A percentile compares a stretch with the other conserved stretches of the same genome.
These are phyloP conservation scores for Poecilobothrus nobilitatus DNA, from an alignment of 2,888 invertebrate genomes.

Conservation along the genomic window DNA sequence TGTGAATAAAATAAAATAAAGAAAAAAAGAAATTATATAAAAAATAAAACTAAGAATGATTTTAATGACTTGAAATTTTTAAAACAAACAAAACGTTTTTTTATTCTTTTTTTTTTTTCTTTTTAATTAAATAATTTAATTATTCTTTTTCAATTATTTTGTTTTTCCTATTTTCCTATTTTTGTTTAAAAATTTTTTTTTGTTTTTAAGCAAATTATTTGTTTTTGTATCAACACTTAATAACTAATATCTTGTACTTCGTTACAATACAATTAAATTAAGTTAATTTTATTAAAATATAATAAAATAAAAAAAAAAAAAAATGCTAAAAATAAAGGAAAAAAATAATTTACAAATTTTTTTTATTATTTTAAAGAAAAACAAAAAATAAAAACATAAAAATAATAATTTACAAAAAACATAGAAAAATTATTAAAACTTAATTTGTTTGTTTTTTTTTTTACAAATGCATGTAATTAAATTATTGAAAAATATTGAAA, in stretches of 20 bases:
- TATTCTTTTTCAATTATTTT: not conserved
- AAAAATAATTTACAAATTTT: not conserved
- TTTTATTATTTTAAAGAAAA: not conserved
- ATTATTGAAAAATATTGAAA: too few relatives aligned
- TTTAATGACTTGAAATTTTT: too few relatives aligned
- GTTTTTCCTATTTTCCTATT: not conserved
- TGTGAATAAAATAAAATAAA: too few relatives aligned
- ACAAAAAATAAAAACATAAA: not conserved
- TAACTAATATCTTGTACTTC: constrained; percentile 18
- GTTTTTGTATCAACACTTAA: constrained; percentile 14
- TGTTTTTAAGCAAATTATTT: not conserved
- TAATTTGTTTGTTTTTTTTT: too few relatives aligned
- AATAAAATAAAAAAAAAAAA: too few relatives aligned
- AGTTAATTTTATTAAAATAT: not conserved
- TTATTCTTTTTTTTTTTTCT: too few relatives aligned
- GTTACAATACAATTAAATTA: constrained; percentile 16
- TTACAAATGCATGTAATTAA: too few relatives aligned
- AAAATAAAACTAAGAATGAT: too few relatives aligned
- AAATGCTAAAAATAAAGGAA: not conserved
- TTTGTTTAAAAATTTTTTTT: not conserved
- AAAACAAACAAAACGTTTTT: too few relatives aligned
- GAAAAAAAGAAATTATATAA: too few relatives aligned
- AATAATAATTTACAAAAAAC: not conserved
- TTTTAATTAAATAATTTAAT: not conserved
- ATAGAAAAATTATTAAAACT: not conserved